These are phyloP conservation scores for Spisula solida DNA, from an alignment of 2,888 invertebrate genomes.

Conservation along the genomic window DNA sequence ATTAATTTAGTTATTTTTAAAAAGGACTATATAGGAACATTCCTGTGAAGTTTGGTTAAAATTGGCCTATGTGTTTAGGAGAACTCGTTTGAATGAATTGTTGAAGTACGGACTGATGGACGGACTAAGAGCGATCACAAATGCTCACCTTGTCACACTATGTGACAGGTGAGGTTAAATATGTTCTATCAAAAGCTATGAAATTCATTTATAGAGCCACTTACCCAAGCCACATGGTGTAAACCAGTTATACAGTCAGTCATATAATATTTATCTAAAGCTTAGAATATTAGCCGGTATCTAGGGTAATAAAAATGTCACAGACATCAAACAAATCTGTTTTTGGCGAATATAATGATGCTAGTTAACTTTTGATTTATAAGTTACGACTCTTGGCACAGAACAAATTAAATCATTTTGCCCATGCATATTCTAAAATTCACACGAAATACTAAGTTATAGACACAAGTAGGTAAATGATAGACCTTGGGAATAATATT, in stretches of 20 bases:
- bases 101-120: no score
- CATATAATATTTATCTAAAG: neutral
- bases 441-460: no score
- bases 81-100: no score
- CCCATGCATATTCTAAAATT: neutral
- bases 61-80: no score
- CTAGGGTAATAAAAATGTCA: slow-evolving; percentile 8
- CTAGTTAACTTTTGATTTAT: slow-evolving; percentile 3
- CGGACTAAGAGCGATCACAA: no score
- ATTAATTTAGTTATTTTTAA: no score
- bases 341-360: neutral
- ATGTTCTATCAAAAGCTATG: neutral
- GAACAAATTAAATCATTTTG: neutral
- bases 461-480: no score
- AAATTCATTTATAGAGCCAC: neutral
- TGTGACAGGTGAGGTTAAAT: neutral
- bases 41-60: no score
- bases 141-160: no score
- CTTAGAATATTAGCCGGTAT: slow-evolving; percentile 2
- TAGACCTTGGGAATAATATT: no score
- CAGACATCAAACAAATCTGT: neutral
- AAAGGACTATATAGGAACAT: no score
- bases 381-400: neutral
- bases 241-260: neutral
- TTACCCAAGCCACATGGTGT: neutral